Percentiles rank a stretch among this genome's conserved stretches.
phyloP scores from a whole-genome alignment of 2,888 invertebrate genomes.

The Bombylius major region DNA sequence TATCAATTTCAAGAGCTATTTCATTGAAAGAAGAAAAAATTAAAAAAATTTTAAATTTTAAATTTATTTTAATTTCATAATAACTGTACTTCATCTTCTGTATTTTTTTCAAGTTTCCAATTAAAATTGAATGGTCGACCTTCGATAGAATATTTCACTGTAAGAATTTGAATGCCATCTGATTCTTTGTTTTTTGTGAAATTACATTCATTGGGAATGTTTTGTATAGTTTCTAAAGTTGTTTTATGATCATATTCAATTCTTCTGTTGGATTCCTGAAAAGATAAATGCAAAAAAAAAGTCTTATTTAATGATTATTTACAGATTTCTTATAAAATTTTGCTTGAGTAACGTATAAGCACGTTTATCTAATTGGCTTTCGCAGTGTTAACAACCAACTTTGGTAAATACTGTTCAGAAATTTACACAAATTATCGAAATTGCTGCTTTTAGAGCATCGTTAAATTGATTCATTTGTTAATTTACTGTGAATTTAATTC shows the following conservation, averaged over 20 bases:
- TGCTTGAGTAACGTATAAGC: no score
- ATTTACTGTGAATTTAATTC: not conserved
- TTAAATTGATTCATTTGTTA: no score
- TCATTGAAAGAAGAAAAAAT: not conserved
- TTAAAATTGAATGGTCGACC: conserved; percentile 20
- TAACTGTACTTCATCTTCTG: conserved; percentile 7
- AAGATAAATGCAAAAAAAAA: not conserved
- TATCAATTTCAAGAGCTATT: conserved; percentile 21
- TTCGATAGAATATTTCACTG: conserved; percentile 23
- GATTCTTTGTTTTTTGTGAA: not conserved
- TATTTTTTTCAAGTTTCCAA: conserved; percentile 20
- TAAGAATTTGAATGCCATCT: conserved; percentile 10
- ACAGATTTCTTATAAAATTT: no score
- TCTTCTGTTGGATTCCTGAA: conserved; percentile 25
- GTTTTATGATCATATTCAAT: conserved; percentile 22
- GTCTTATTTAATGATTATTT: not conserved
- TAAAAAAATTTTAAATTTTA: not conserved
- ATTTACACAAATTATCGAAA: no score
- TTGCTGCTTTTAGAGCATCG: no score
- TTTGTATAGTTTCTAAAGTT: conserved; percentile 17
- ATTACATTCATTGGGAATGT: conserved; percentile 11
- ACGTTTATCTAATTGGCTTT: not conserved
- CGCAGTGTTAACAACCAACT: not conserved
- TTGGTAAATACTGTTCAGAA: no score
- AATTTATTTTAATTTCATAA: not conserved